A percentile compares a stretch with the other conserved stretches of the same genome.
phyloP scores from a whole-genome alignment of 2,888 invertebrate genomes.

The Tetanocera ferruginea region DNA sequence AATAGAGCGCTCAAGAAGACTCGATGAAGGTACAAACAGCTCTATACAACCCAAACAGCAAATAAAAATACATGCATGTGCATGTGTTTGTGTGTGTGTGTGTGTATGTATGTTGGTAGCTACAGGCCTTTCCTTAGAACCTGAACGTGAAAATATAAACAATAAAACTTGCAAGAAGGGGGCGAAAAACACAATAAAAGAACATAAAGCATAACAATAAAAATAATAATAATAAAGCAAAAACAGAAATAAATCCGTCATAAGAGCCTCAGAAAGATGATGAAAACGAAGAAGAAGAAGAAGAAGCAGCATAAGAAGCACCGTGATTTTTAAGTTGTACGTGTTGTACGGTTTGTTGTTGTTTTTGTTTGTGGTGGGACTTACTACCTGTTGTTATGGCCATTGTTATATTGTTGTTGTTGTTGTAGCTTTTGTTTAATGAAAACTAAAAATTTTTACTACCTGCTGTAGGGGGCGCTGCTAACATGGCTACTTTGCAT shows the following conservation, averaged over 20 bases:
- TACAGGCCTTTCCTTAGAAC: background rate
- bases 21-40: too few species aligned
- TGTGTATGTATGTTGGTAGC: background rate
- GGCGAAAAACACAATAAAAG: background rate
- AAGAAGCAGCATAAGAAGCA: background rate
- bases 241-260: slow-evolving; percentile 15
- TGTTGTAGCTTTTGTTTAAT: background rate
- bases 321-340: background rate
- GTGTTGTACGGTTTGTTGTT: background rate
- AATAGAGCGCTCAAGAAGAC: too few species aligned
- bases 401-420: background rate
- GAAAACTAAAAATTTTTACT: background rate
- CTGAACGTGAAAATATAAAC: too few species aligned
- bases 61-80: background rate
- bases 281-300: background rate
- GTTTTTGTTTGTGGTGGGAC: background rate
- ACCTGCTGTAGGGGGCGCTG: background rate
- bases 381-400: slow-evolving; percentile 2
- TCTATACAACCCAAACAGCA: too few species aligned
- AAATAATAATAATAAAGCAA: background rate
- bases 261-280: background rate
- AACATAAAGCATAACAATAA: slow-evolving; percentile 19
- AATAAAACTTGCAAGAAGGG: background rate
- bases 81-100: slow-evolving; percentile 31
- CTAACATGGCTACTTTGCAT: background rate